Conservation (phyloP, 2,888 invertebrate species). For the Calephelis perditalis region DNA sequence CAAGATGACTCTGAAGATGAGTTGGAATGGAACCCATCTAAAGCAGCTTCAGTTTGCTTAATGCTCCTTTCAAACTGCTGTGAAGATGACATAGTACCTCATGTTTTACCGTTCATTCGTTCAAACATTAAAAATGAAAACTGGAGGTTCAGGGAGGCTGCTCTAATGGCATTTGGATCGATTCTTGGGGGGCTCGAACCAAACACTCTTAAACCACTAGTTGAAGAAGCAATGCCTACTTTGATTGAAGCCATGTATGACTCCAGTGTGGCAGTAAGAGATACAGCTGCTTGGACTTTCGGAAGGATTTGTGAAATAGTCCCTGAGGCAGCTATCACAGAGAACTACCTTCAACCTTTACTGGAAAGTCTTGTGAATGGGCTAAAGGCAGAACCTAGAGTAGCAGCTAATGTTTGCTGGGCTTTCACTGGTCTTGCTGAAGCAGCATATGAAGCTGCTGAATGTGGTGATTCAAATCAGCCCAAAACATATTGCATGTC, state of each 20-base stretch:
- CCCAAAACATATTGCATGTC: slow-evolving; percentile 97
- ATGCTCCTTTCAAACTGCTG: slow-evolving; percentile 98
- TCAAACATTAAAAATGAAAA: slow-evolving; percentile 95
- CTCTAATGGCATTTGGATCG: slow-evolving; percentile 98
- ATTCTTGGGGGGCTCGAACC: slow-evolving; percentile 95
- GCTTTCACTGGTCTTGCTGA: slow-evolving; percentile 98
- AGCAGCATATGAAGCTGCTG: slow-evolving; percentile 95
- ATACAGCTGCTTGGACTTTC: slow-evolving; percentile 99
- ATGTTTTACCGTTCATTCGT: slow-evolving; percentile 97
- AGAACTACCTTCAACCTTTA: slow-evolving; percentile 88
- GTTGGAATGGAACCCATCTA: slow-evolving; percentile 99
- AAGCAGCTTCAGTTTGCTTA: slow-evolving; percentile 98
- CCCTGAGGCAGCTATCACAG: slow-evolving; percentile 95
- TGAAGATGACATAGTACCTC: slow-evolving; percentile 97
- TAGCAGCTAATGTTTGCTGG: slow-evolving; percentile 99
- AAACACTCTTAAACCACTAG: slow-evolving; percentile 91
- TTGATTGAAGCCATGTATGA: slow-evolving; percentile 97
- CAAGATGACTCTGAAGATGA: slow-evolving; percentile 99
- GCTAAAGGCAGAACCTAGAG: slow-evolving; percentile 94
- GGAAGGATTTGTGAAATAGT: slow-evolving; percentile 98
- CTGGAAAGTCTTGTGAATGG: slow-evolving; percentile 90
- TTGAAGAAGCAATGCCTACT: slow-evolving; percentile 97
- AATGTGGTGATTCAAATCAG: slow-evolving; percentile 81
- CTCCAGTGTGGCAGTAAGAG: slow-evolving; percentile 93
- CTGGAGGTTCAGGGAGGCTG: slow-evolving; percentile 96